These are phyloP conservation scores for Minunthozetes semirufus DNA, from an alignment of 2,888 invertebrate species.

Conservation along the genomic window DNA sequence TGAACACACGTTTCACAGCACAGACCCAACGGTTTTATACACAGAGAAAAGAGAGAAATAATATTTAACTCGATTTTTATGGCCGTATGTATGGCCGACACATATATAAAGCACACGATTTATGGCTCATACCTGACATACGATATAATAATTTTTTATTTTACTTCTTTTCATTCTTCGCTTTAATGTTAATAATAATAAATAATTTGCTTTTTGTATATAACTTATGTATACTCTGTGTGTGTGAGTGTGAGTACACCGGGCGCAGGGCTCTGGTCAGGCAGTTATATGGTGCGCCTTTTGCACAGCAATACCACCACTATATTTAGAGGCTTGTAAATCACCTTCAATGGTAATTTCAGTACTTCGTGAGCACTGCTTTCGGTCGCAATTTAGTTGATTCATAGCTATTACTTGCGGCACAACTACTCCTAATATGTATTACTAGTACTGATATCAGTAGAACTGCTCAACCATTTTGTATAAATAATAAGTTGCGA, in stretches of 20 bases:
- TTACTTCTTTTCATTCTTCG: background rate
- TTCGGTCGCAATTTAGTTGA: constrained; percentile 15
- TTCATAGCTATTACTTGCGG: constrained; percentile 24
- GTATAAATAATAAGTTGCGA: background rate
- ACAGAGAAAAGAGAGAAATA: background rate
- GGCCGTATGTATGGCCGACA: too few relatives aligned
- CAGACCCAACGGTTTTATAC: background rate
- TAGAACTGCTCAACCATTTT: background rate
- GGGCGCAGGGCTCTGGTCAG: background rate
- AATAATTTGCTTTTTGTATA: constrained; percentile 13
- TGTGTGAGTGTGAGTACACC: background rate
- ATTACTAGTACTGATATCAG: background rate
- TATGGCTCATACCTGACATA: constrained; percentile 19
- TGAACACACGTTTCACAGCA: constrained; percentile 2
- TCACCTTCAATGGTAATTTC: constrained; percentile 20
- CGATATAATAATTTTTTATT: constrained; percentile 17
- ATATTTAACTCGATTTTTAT: constrained; percentile 20
- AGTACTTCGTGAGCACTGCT: constrained; percentile 7
- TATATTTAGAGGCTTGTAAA: constrained; percentile 23
- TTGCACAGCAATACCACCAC: background rate
- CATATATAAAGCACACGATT: constrained; percentile 3
- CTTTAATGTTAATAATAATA: constrained; percentile 18
- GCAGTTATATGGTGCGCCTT: background rate
- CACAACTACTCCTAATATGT: background rate
- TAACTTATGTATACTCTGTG: background rate